Conservation (phyloP, 2,113 vertebrate genomes). For the Capra hircus region DNA sequence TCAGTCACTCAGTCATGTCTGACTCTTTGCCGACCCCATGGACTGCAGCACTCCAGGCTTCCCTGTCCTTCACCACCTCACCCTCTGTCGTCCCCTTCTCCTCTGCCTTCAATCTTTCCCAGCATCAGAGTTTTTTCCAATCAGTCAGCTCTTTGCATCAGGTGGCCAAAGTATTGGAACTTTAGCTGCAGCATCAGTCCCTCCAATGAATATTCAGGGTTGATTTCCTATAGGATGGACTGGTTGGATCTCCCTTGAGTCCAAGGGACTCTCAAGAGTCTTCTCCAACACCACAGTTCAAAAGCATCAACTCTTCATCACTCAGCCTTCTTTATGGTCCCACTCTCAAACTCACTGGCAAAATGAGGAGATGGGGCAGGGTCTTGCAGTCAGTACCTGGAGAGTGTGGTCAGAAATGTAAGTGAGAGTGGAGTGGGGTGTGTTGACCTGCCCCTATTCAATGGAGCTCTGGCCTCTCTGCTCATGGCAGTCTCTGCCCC, state of each 20-base stretch:
- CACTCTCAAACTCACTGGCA: background rate
- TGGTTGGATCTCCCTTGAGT: background rate
- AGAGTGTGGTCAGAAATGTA: background rate
- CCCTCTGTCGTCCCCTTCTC: background rate
- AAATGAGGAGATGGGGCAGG: background rate
- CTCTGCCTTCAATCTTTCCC: background rate
- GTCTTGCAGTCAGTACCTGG: background rate
- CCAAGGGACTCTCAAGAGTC: background rate
- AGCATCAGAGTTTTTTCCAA: background rate
- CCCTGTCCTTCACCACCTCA: background rate
- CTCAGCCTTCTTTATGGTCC: background rate
- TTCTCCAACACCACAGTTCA: background rate
- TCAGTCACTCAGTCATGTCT: background rate
- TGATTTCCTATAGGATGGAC: background rate
- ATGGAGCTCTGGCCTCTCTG: background rate
- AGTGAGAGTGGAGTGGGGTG: fast-evolving
- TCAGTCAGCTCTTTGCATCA: background rate
- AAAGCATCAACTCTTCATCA: background rate
- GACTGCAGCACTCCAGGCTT: background rate
- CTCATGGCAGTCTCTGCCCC: fast-evolving
- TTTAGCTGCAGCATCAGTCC: background rate
- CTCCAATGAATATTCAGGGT: background rate
- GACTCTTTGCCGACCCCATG: background rate
- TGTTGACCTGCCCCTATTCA: background rate
- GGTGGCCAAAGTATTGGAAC: background rate